Percentiles rank a stretch among this genome's conserved stretches.
phyloP scores from a whole-genome alignment of 2,797 vertebrate species.

The Mormyrus proboscirostris region DNA sequence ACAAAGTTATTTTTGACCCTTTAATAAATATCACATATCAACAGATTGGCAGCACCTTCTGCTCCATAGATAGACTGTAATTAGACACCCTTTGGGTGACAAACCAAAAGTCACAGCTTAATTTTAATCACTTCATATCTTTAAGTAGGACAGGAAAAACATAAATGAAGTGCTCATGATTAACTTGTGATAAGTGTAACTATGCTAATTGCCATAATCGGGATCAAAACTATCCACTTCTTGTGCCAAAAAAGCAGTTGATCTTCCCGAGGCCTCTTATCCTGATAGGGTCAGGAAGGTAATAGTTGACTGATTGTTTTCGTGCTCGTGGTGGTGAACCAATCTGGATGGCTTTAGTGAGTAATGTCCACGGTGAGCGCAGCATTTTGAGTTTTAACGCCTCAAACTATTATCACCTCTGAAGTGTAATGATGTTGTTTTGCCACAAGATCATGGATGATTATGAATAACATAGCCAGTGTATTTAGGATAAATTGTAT shows the following conservation, averaged over 20 bases:
- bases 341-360: neutral
- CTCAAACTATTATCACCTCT: neutral
- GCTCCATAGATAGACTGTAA: neutral
- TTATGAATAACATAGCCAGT: neutral
- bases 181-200: neutral
- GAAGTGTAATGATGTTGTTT: neutral
- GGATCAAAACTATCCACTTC: neutral
- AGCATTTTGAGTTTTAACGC: neutral
- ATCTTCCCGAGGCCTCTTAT: neutral
- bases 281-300: neutral
- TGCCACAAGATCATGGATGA: neutral
- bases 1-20: neutral
- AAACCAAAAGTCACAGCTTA: neutral
- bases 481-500: neutral
- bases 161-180: neutral
- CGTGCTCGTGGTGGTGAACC: neutral
- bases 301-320: neutral
- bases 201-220: neutral
- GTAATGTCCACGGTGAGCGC: neutral
- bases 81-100: neutral
- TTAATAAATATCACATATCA: neutral
- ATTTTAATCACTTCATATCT: neutral
- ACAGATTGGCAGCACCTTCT: neutral
- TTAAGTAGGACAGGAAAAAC: neutral
- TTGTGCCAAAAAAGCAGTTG: neutral